Evolutionary conservation across 2,797 vertebrate species (phyloP).

Genomic region (Crax fasciolata): DNA sequence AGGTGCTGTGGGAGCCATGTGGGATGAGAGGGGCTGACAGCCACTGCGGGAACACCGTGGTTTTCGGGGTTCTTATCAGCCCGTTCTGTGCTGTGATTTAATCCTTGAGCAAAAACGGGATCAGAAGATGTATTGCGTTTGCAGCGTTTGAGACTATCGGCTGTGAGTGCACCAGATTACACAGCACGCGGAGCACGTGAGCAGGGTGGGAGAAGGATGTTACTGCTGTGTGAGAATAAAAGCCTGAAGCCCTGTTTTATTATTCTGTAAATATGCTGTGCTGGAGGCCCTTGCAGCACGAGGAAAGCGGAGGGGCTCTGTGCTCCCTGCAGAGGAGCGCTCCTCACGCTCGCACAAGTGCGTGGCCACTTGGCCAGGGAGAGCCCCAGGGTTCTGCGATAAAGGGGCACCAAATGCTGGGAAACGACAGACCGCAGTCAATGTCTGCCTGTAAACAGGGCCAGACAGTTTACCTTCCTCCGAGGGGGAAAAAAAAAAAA

Average conservation of each 20-base stretch:
- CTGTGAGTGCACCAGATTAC: background rate
- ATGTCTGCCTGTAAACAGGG: background rate
- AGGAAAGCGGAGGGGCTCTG: conserved; percentile 35
- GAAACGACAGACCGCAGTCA: background rate
- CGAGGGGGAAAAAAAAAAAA: background rate
- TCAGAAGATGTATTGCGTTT: background rate
- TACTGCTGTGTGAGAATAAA: conserved; percentile 43
- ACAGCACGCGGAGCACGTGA: background rate
- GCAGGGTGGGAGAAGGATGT: background rate
- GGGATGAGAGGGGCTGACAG: background rate
- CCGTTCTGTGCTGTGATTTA: background rate
- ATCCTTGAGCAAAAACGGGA: background rate
- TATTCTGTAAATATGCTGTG: conserved; percentile 66
- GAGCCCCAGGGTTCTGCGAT: background rate
- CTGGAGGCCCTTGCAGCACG: conserved; percentile 54
- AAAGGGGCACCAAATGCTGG: conserved; percentile 25
- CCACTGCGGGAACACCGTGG: background rate
- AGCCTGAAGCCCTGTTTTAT: conserved; percentile 62
- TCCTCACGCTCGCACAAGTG: background rate
- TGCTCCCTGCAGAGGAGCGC: conserved; percentile 53
- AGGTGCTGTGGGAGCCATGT: fast-evolving
- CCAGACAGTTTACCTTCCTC: background rate
- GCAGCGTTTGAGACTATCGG: background rate
- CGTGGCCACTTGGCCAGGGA: conserved; percentile 2
- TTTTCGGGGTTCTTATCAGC: background rate